Conservation (phyloP, 2,113 vertebrate species). For the Leptodactylus fuscus region DNA sequence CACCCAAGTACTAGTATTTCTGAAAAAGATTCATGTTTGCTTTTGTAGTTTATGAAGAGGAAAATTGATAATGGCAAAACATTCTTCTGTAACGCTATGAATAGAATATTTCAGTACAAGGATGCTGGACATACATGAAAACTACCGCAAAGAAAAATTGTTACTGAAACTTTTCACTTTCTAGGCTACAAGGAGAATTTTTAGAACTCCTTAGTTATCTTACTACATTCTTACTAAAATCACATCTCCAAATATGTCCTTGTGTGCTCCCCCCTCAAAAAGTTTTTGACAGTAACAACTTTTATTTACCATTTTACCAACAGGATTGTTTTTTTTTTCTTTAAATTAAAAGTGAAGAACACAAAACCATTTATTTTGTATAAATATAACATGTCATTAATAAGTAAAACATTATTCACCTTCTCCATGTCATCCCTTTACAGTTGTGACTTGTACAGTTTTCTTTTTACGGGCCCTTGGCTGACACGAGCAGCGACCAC, state of each 20-base stretch:
- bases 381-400: no score
- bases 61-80: slow-evolving; percentile 6
- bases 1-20: not conserved
- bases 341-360: no score
- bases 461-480: no score
- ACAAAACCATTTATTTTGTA: no score
- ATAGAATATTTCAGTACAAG: not conserved
- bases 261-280: not conserved
- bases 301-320: no score
- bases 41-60: not conserved
- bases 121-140: not conserved
- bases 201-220: not conserved
- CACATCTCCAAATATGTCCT: not conserved
- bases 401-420: no score
- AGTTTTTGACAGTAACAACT: not conserved
- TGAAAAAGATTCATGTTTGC: not conserved
- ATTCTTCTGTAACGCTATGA: not conserved
- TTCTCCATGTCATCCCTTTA: no score
- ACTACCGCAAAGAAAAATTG: not conserved
- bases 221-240: not conserved
- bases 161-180: not conserved
- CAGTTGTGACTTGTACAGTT: no score
- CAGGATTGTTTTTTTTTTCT: no score
- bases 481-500: no score
- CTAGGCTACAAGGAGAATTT: not conserved